Conservation (phyloP, 1,140 invertebrate genomes). For the Metopolophium dirhodum region DNA sequence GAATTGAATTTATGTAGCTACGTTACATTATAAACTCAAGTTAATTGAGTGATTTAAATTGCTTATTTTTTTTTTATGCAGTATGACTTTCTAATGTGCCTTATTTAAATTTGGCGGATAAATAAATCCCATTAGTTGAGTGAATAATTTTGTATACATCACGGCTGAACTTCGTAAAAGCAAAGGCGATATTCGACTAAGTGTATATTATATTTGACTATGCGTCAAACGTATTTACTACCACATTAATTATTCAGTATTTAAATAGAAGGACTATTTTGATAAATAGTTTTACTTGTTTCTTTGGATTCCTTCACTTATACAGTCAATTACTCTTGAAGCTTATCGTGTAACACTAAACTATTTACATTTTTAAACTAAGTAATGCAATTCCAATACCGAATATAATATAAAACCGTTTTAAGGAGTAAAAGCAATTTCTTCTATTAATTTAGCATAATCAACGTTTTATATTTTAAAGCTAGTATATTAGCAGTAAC, state of each 20-base stretch:
- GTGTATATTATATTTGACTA: conserved; percentile 1
- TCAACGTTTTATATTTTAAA: background rate
- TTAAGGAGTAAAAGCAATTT: background rate
- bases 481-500: background rate
- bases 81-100: conserved; percentile 10
- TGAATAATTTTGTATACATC: conserved; percentile 23
- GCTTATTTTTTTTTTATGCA: background rate
- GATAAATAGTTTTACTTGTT: conserved; percentile 1
- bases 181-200: background rate
- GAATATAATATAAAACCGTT: background rate
- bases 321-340: background rate
- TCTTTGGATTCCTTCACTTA: background rate
- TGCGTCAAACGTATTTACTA: conserved; percentile 15
- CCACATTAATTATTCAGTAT: conserved; percentile 28
- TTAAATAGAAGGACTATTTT: background rate
- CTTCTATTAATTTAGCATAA: background rate
- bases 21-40: background rate
- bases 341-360: background rate
- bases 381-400: background rate
- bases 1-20: background rate
- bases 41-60: conserved; percentile 11
- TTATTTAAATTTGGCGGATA: conserved; percentile 9
- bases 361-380: background rate
- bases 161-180: background rate
- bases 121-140: conserved; percentile 5